phyloP scores from a whole-genome alignment of 2,888 invertebrate genomes.

The Trachelus iudaicus region DNA sequence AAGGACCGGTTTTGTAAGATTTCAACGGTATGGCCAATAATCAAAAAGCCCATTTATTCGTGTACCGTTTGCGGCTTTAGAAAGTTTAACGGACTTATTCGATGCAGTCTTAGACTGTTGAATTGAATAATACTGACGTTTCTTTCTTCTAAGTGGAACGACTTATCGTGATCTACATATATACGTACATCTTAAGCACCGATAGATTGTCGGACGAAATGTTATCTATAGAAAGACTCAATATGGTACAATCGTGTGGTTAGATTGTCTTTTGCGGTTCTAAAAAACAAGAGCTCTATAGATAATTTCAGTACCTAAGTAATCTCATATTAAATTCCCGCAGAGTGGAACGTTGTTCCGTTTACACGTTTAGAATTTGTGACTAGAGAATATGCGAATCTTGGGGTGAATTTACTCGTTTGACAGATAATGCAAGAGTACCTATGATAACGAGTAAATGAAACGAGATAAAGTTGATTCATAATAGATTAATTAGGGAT shows the following conservation, averaged over 20 bases:
- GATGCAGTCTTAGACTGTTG: not conserved
- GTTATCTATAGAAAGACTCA: not conserved
- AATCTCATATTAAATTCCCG: not conserved
- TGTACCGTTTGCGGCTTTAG: not conserved
- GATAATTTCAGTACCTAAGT: not conserved
- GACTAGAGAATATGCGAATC: not conserved
- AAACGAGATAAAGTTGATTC: not conserved
- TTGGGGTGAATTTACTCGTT: not conserved
- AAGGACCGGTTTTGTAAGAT: not conserved
- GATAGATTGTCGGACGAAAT: not conserved
- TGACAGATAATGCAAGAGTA: not conserved
- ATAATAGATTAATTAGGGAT: not conserved
- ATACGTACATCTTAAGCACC: not conserved
- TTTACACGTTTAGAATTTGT: not conserved
- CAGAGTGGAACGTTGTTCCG: not conserved
- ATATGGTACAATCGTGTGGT: not conserved
- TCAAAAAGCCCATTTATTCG: not conserved
- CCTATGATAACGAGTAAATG: not conserved
- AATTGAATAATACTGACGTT: not conserved
- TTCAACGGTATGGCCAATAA: not conserved
- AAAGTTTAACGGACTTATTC: not conserved
- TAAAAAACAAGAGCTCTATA: not conserved
- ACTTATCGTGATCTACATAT: not conserved
- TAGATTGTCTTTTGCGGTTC: not conserved
- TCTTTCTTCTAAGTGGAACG: not conserved